phyloP scores from a whole-genome alignment of 2,113 vertebrate species.

The Athene cunicularia region DNA sequence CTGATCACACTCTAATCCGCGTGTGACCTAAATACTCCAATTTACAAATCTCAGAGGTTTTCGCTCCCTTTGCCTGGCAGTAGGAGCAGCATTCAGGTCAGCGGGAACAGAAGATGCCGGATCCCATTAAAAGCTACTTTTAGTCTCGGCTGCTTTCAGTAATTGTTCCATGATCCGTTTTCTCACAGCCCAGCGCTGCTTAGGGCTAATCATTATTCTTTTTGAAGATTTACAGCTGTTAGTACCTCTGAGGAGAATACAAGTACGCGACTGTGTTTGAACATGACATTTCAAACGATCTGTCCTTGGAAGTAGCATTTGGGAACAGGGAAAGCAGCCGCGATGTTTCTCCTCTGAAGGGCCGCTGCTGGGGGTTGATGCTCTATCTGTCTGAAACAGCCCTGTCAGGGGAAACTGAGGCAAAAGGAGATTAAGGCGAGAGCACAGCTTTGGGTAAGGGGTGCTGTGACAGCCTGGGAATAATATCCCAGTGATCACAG shows the following conservation, averaged over 20 bases:
- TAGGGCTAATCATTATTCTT: not conserved
- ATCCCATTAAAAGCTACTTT: slow-evolving; percentile 12
- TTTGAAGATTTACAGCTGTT: not conserved
- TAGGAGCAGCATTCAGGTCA: slow-evolving; percentile 2
- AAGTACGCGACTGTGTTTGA: accelerated
- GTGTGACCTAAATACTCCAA: not conserved
- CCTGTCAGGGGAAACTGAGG: not conserved
- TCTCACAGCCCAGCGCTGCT: not conserved
- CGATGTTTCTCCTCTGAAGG: accelerated
- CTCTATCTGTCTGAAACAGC: not conserved
- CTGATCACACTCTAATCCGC: not conserved
- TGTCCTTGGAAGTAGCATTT: not conserved
- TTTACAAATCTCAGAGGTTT: not conserved
- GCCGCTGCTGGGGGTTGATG: not conserved
- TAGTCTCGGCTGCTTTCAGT: not conserved
- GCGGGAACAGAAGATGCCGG: not conserved
- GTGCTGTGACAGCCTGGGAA: not conserved
- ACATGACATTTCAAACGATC: not conserved
- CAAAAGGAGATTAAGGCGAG: not conserved
- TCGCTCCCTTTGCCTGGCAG: not conserved
- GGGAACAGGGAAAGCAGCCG: accelerated
- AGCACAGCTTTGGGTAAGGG: not conserved
- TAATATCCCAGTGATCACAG: not conserved
- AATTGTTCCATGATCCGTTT: not conserved
- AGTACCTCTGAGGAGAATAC: not conserved